A percentile compares a stretch with the other conserved stretches of the same genome.
Conservation (phyloP, 2,888 invertebrate species). For the Zygogramma bicolorata region DNA sequence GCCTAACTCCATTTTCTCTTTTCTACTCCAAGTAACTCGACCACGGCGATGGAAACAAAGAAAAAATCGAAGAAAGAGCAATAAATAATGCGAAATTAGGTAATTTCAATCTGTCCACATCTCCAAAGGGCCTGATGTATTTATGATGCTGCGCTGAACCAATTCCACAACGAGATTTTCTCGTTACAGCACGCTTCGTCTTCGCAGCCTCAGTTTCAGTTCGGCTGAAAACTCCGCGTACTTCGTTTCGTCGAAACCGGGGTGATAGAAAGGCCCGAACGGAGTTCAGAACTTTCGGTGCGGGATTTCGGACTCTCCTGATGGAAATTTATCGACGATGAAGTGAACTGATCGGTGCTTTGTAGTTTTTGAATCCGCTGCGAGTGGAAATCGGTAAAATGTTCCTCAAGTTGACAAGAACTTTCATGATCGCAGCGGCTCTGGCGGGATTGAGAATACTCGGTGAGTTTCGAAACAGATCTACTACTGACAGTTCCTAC, state of each 20-base stretch:
- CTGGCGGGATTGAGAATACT: neutral
- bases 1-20: neutral
- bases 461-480: neutral
- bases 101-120: conserved; percentile 36
- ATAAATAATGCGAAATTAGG: conserved; percentile 33
- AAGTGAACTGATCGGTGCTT: conserved; percentile 13
- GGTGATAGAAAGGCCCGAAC: neutral
- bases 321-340: neutral
- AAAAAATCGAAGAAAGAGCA: conserved; percentile 3
- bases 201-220: conserved; percentile 32
- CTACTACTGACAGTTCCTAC: no score
- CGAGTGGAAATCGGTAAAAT: neutral
- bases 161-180: conserved; percentile 34
- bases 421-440: neutral
- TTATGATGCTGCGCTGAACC: conserved; percentile 39
- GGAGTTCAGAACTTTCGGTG: neutral
- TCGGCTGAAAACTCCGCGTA: conserved; percentile 20
- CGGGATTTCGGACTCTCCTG: neutral
- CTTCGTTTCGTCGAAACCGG: conserved; percentile 15
- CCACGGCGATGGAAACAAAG: neutral
- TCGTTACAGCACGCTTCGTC: conserved; percentile 21
- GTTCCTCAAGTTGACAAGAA: neutral
- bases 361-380: neutral
- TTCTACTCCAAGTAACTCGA: neutral
- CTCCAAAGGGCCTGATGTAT: conserved; percentile 32